Evolutionary conservation across 35 echinoderm and acorn worm genomes (phyloP).

Genomic region (Apostichopus japonicus): DNA sequence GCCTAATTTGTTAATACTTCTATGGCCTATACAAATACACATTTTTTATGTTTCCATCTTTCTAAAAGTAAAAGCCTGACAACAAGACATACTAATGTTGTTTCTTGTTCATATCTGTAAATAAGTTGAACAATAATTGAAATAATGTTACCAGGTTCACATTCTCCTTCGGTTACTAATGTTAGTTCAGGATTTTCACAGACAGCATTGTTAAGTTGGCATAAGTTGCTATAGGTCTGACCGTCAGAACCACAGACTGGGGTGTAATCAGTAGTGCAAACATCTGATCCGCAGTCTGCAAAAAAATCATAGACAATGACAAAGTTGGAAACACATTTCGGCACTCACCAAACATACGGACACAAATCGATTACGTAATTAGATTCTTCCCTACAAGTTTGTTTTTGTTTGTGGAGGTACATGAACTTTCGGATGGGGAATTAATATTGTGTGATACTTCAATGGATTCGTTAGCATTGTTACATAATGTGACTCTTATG

Average conservation of each 20-base stretch:
- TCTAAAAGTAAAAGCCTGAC: no score
- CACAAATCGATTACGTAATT: no score
- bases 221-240: conserved; percentile 10
- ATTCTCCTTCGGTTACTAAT: background rate
- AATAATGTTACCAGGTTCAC: background rate
- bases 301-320: no score
- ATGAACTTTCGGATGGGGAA: no score
- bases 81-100: background rate
- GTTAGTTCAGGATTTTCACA: background rate
- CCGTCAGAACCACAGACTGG: conserved; percentile 18
- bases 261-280: background rate
- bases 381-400: no score
- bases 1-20: no score
- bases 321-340: no score
- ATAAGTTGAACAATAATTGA: background rate
- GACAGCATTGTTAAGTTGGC: background rate
- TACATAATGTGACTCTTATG: no score
- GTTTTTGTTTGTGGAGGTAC: no score
- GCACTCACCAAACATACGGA: no score
- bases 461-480: background rate
- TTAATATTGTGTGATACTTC: background rate
- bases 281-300: background rate
- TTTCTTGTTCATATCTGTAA: background rate
- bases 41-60: no score
- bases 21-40: no score